Conservation (phyloP, 1,140 invertebrate species). For the Drosophila mayri region DNA sequence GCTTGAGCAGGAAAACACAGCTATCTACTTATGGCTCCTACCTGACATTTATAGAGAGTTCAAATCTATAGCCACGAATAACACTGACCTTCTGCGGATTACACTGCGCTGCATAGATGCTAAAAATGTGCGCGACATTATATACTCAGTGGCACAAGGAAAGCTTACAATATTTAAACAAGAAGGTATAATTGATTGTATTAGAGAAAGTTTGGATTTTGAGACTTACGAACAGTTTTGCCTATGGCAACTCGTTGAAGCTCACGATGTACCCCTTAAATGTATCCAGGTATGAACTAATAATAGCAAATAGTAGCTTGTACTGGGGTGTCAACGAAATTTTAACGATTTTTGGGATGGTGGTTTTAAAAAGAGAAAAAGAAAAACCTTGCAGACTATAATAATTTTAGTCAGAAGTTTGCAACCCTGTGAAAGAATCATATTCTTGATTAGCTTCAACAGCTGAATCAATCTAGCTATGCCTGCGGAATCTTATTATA, state of each 20-base stretch:
- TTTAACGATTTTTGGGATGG: not conserved
- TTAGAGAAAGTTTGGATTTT: constrained; percentile 95
- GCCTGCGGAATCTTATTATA: too few relatives aligned
- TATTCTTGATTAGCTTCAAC: too few relatives aligned
- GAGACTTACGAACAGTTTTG: constrained; percentile 99
- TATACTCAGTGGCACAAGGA: constrained; percentile 96
- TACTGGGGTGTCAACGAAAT: not conserved
- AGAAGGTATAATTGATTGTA: constrained; percentile 89
- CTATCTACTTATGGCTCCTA: constrained; percentile 94
- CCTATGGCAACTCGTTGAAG: constrained; percentile 97
- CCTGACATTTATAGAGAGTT: constrained; percentile 97
- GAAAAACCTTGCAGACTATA: not conserved
- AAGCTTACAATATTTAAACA: constrained; percentile 92
- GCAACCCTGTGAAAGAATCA: too few relatives aligned
- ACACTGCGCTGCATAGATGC: constrained; percentile 96
- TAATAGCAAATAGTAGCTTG: not conserved
- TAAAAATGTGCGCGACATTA: constrained; percentile 93
- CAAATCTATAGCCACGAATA: constrained; percentile 93
- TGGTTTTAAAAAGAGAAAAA: not conserved
- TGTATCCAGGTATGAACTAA: constrained; percentile 90
- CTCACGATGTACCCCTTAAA: constrained; percentile 96
- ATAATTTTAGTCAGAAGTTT: too few relatives aligned
- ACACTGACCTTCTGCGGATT: constrained; percentile 93
- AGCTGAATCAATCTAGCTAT: too few relatives aligned
- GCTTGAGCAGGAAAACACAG: constrained; percentile 95